phyloP scores from a whole-genome alignment of 2,888 invertebrate species.

The Caenorhabditis becei region DNA sequence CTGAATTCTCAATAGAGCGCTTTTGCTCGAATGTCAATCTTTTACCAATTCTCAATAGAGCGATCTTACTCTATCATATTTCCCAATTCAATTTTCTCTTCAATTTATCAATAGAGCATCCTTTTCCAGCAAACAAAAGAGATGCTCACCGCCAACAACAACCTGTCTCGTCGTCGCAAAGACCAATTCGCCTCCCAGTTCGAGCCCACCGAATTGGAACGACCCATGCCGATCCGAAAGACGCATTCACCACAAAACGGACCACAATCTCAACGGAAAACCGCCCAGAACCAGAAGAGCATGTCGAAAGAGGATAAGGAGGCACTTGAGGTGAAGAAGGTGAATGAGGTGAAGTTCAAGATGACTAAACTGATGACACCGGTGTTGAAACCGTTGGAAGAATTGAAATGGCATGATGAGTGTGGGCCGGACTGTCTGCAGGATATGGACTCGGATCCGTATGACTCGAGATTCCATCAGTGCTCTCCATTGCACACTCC shows the following conservation, averaged over 20 bases:
- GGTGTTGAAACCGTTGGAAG: not conserved
- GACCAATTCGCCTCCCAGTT: slow-evolving; percentile 21
- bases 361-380: too few relatives aligned
- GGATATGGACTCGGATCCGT: slow-evolving; percentile 58
- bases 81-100: not conserved
- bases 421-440: slow-evolving; percentile 58
- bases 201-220: slow-evolving; percentile 20
- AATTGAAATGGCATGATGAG: slow-evolving; percentile 17
- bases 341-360: slow-evolving; percentile 1
- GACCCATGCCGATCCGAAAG: slow-evolving; percentile 11
- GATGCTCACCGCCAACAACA: slow-evolving; percentile 22
- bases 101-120: too few relatives aligned
- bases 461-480: slow-evolving; percentile 44
- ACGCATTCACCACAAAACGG: not conserved
- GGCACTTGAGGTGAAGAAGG: slow-evolving; percentile 4
- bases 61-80: not conserved
- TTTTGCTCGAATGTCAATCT: too few relatives aligned
- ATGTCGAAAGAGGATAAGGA: not conserved
- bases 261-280: not conserved
- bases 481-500: slow-evolving; percentile 71
- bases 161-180: slow-evolving; percentile 31
- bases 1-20: too few relatives aligned
- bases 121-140: slow-evolving; percentile 20
- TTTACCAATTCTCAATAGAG: not conserved
- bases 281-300: not conserved